phyloP scores from a whole-genome alignment of 1,140 invertebrate species.

The Pteromalus puparum region DNA sequence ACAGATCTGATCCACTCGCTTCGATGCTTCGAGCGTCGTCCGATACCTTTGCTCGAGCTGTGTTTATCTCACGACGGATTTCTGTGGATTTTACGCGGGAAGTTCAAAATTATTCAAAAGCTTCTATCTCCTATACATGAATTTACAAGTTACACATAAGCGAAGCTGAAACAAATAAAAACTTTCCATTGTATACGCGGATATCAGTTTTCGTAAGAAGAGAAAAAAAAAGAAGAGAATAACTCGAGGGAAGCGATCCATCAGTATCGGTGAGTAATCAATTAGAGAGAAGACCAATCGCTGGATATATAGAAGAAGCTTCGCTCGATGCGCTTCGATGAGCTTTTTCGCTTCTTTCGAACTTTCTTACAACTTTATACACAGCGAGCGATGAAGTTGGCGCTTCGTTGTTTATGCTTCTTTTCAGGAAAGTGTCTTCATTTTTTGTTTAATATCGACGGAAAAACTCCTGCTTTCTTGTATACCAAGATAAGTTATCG shows the following conservation, averaged over 20 bases:
- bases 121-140: no score
- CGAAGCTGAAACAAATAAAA: no score
- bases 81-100: no score
- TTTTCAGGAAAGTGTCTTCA: neutral
- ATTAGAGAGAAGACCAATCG: neutral
- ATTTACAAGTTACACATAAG: slow-evolving; percentile 11
- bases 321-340: neutral
- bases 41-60: slow-evolving; percentile 66
- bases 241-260: neutral
- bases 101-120: no score
- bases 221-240: neutral
- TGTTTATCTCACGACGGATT: slow-evolving; percentile 70
- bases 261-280: neutral
- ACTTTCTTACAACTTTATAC: neutral
- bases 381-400: neutral
- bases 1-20: slow-evolving; percentile 64
- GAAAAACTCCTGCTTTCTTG: no score
- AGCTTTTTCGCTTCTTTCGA: slow-evolving; percentile 18
- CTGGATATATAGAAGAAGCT: neutral
- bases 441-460: neutral
- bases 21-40: slow-evolving; percentile 70
- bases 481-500: no score
- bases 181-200: no score
- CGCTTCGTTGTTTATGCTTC: neutral
- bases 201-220: neutral